phyloP scores from a whole-genome alignment of 2,113 vertebrate species.

The Anolis sagrei region DNA sequence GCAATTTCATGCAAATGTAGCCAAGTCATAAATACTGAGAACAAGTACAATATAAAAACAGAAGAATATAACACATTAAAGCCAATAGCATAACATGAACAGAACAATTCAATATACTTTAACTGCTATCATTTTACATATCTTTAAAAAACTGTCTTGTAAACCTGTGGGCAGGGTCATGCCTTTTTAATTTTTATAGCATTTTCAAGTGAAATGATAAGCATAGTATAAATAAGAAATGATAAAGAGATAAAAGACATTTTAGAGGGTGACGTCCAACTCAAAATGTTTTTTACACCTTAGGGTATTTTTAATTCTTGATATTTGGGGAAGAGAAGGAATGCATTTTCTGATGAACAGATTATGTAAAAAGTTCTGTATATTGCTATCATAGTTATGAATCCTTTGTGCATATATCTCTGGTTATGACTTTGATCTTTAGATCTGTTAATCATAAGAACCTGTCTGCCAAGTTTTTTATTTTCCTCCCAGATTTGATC shows the following conservation, averaged over 20 bases:
- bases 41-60: slow-evolving; percentile 7
- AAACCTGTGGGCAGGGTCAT: background rate
- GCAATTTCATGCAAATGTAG: slow-evolving; percentile 26
- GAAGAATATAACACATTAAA: slow-evolving; percentile 22
- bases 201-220: background rate
- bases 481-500: background rate
- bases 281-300: background rate
- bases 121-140: slow-evolving; percentile 14
- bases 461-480: background rate
- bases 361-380: background rate
- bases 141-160: background rate
- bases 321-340: background rate
- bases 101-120: slow-evolving; percentile 25
- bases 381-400: too few species aligned
- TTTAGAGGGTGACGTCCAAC: slow-evolving; percentile 11
- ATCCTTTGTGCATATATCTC: too few species aligned
- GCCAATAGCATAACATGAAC: slow-evolving; percentile 1
- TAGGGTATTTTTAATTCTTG: background rate
- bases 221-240: background rate
- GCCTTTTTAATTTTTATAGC: background rate
- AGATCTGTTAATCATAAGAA: background rate
- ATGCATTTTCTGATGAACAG: background rate
- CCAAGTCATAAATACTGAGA: slow-evolving; percentile 31
- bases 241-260: background rate
- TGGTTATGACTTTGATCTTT: background rate